A percentile compares a stretch with the other conserved stretches of the same genome.
Conservation (phyloP, 2,888 invertebrate species). For the Elysia crispata region DNA sequence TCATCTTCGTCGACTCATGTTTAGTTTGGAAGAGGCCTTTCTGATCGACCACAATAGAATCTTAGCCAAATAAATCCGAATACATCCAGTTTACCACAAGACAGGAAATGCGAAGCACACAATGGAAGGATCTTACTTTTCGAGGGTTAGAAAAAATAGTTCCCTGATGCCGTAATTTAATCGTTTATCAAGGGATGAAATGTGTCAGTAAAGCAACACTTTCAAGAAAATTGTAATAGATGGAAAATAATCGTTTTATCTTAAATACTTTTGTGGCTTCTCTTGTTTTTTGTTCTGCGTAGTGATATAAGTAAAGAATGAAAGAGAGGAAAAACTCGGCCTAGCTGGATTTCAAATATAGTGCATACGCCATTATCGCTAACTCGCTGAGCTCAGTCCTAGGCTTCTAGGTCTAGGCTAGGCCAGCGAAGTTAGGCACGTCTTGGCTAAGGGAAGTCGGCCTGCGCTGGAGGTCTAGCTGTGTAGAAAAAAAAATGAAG, state of each 20-base stretch:
- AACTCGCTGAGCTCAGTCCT: too few species aligned
- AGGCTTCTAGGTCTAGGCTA: too few species aligned
- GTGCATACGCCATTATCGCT: slow-evolving; percentile 51
- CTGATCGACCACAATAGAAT: slow-evolving; percentile 47
- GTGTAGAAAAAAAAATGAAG: too few species aligned
- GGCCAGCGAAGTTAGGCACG: too few species aligned
- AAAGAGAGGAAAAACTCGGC: slow-evolving; percentile 29
- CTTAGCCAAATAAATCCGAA: slow-evolving; percentile 42
- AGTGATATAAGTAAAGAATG: slow-evolving; percentile 44
- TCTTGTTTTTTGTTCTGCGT: slow-evolving; percentile 22
- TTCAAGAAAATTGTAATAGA: neutral
- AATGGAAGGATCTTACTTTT: slow-evolving; percentile 47
- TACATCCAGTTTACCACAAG: slow-evolving; percentile 51
- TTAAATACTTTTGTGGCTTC: neutral
- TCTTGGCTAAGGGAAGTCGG: too few species aligned
- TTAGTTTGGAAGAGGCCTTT: slow-evolving; percentile 43
- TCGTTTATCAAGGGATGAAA: neutral
- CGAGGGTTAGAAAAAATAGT: slow-evolving; percentile 46
- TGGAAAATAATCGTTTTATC: neutral
- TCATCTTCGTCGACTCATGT: slow-evolving; percentile 64
- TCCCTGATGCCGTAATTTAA: slow-evolving; percentile 10
- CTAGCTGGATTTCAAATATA: slow-evolving; percentile 57
- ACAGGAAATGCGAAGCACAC: slow-evolving; percentile 58
- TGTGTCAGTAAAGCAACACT: neutral
- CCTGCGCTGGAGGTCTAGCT: too few species aligned